Percentiles rank a stretch among this genome's conserved stretches.
phyloP scores from a whole-genome alignment of 2,888 invertebrate genomes.

The Plagodis pulveraria region DNA sequence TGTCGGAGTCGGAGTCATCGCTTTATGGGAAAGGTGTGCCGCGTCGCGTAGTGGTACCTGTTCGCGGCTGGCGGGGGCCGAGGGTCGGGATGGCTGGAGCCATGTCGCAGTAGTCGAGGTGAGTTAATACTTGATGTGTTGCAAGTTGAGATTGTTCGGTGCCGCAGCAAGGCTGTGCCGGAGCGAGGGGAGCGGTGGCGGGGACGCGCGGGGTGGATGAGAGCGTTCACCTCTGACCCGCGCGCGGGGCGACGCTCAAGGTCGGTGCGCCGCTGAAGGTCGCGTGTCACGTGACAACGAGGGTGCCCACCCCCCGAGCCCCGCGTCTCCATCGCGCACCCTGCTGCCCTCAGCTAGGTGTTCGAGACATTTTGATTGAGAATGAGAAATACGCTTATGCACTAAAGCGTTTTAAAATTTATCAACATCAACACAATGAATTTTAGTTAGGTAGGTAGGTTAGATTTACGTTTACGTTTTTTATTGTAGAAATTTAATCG shows the following conservation, averaged over 20 bases:
- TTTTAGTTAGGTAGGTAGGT: too few relatives aligned
- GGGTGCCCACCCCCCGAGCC: constrained; percentile 79
- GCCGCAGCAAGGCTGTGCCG: constrained; percentile 53
- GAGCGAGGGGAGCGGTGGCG: constrained; percentile 50
- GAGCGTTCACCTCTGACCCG: constrained; percentile 85
- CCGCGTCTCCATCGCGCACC: constrained; percentile 41
- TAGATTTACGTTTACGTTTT: too few relatives aligned
- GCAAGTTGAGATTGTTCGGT: constrained; percentile 43
- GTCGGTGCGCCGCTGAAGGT: constrained; percentile 85
- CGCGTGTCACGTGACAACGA: constrained; percentile 79
- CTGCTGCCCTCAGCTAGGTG: constrained; percentile 41
- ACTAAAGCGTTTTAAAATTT: constrained; percentile 46
- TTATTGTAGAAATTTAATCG: too few relatives aligned
- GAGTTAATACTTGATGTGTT: constrained; percentile 68
- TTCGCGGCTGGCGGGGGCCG: constrained; percentile 67
- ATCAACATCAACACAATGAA: too few relatives aligned
- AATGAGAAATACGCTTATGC: constrained; percentile 46
- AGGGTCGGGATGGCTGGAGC: constrained; percentile 57
- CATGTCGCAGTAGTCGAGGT: constrained; percentile 72
- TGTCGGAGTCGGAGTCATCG: constrained; percentile 81
- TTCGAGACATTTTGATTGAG: constrained; percentile 40
- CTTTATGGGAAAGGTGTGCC: constrained; percentile 84
- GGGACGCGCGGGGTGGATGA: constrained; percentile 46
- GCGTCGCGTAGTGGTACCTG: constrained; percentile 75
- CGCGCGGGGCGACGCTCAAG: constrained; percentile 81